phyloP scores from a whole-genome alignment of 2,113 vertebrate species.

The Gymnarchus niloticus region DNA sequence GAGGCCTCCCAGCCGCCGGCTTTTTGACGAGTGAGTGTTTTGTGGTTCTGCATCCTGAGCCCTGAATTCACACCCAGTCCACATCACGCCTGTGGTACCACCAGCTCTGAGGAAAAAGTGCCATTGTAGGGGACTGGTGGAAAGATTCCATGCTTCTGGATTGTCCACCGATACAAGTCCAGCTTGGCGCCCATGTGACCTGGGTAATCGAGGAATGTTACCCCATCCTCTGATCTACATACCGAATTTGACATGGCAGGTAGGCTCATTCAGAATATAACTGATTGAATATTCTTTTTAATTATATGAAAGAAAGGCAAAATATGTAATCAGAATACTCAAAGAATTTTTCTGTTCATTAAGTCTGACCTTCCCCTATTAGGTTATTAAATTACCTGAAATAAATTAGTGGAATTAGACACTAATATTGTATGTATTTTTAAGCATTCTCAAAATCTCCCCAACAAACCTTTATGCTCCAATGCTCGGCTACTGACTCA shows the following conservation, averaged over 20 bases:
- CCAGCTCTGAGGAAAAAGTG: not conserved
- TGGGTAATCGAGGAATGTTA: constrained; percentile 62
- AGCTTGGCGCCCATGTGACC: constrained; percentile 54
- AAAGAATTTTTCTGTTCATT: not conserved
- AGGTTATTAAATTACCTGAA: not conserved
- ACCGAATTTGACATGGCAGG: not conserved
- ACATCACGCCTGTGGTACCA: constrained; percentile 22
- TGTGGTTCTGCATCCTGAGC: constrained; percentile 10
- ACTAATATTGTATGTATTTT: not conserved
- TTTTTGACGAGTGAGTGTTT: not conserved
- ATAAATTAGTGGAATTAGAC: not conserved
- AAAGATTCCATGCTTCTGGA: constrained; percentile 42
- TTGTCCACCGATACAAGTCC: constrained; percentile 45
- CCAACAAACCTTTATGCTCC: no score
- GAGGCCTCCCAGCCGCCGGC: constrained; percentile 47
- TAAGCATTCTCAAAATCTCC: not conserved
- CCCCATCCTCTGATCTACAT: not conserved
- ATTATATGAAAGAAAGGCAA: not conserved
- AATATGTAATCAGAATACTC: not conserved
- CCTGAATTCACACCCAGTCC: constrained; percentile 13
- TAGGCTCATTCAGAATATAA: not conserved
- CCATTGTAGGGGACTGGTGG: constrained; percentile 17
- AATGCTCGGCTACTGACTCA: no score
- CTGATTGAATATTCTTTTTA: not conserved
- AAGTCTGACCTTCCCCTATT: not conserved